Conservation (phyloP, 64 coral and sea anemone genomes). For the Cladopsammia gracilis region DNA sequence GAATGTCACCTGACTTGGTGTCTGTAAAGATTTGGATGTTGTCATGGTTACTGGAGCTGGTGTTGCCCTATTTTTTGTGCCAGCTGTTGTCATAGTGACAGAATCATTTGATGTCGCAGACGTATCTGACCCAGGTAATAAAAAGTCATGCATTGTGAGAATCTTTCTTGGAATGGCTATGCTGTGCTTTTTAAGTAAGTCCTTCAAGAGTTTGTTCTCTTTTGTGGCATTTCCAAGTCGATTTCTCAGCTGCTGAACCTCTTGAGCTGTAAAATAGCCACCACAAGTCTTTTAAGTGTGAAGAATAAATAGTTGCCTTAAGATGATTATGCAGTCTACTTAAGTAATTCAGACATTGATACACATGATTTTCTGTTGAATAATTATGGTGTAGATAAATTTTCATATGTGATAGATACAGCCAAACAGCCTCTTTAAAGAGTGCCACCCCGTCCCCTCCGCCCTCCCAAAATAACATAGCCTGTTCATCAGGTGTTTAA, state of each 20-base stretch:
- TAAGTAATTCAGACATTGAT: too few relatives aligned
- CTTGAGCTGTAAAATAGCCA: constrained; percentile 59
- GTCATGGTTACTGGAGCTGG: constrained; percentile 8
- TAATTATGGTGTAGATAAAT: too few relatives aligned
- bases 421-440: too few relatives aligned
- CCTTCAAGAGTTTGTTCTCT: constrained; percentile 67
- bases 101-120: neutral
- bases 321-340: too few relatives aligned
- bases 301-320: too few relatives aligned
- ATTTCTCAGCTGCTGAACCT: constrained; percentile 58
- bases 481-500: too few relatives aligned
- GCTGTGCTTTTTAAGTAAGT: constrained; percentile 67
- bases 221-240: constrained; percentile 62
- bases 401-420: too few relatives aligned
- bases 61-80: neutral
- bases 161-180: constrained; percentile 64
- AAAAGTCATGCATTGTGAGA: constrained; percentile 6
- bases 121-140: neutral
- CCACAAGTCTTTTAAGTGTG: too few relatives aligned
- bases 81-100: neutral
- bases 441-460: too few relatives aligned
- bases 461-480: too few relatives aligned
- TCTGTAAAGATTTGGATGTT: neutral
- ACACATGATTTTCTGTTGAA: too few relatives aligned
- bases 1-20: neutral